A percentile compares a stretch with the other conserved stretches of the same genome.
Conservation (phyloP, 2,888 invertebrate species). For the Macropis europaea region DNA sequence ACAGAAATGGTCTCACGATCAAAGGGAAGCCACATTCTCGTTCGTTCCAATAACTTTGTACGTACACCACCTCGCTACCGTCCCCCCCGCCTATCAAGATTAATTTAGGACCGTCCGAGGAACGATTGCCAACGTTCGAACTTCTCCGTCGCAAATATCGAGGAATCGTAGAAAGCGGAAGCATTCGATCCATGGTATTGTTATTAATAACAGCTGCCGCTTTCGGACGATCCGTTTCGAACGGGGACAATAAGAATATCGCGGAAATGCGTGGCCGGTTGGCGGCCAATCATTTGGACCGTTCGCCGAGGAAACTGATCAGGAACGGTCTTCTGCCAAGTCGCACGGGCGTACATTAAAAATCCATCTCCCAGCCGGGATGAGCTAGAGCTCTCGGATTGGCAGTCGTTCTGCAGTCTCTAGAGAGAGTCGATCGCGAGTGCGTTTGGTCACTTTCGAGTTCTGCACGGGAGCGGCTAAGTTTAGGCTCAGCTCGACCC, state of each 20-base stretch:
- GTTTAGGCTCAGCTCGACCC: slow-evolving; percentile 47
- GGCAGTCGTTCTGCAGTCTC: slow-evolving; percentile 57
- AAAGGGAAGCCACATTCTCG: not conserved
- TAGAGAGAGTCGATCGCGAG: slow-evolving; percentile 48
- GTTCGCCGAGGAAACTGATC: slow-evolving; percentile 28
- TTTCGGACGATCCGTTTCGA: not conserved
- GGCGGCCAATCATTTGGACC: slow-evolving; percentile 53
- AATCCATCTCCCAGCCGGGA: slow-evolving; percentile 41
- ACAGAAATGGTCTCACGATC: not conserved
- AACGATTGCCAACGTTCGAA: not conserved
- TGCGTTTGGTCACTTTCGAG: slow-evolving; percentile 46
- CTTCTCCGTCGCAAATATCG: not conserved
- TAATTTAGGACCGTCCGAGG: slow-evolving; percentile 21
- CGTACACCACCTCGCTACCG: not conserved
- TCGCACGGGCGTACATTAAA: slow-evolving; percentile 42
- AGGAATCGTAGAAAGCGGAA: slow-evolving; percentile 16
- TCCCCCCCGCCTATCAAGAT: slow-evolving; percentile 18
- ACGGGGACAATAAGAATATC: slow-evolving; percentile 46
- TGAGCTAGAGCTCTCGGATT: slow-evolving; percentile 31
- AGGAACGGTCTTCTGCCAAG: slow-evolving; percentile 49
- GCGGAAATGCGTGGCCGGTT: slow-evolving; percentile 40
- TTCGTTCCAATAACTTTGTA: not conserved
- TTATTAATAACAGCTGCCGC: slow-evolving; percentile 14
- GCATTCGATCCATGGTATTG: slow-evolving; percentile 11
- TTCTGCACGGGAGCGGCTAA: slow-evolving; percentile 57